A percentile compares a stretch with the other conserved stretches of the same genome.
Conservation (phyloP, 1,140 invertebrate species). For the Drosophila subobscura region DNA sequence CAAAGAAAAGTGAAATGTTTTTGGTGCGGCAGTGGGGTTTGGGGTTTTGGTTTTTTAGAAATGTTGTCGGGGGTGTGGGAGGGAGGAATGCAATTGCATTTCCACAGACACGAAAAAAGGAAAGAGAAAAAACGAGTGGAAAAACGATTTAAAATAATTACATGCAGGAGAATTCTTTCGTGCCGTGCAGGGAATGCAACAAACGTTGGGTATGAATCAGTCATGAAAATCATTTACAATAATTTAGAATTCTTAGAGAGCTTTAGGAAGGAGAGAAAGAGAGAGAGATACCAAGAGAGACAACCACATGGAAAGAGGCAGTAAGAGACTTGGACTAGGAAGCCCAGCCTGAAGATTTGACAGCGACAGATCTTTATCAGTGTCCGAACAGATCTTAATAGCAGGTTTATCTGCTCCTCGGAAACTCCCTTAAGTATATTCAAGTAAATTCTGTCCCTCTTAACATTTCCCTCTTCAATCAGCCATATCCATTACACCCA, state of each 20-base stretch:
- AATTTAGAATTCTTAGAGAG: too few species aligned
- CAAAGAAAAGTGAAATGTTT: conserved; percentile 80
- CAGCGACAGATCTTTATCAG: too few species aligned
- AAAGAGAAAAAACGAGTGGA: conserved; percentile 24
- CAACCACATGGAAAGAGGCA: too few species aligned
- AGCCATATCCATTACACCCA: conserved; percentile 41
- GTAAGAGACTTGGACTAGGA: too few species aligned
- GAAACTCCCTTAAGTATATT: too few species aligned
- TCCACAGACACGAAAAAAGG: conserved; percentile 42
- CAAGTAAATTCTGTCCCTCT: too few species aligned
- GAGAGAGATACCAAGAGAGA: too few species aligned
- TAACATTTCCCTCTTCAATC: conserved; percentile 46
- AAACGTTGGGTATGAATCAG: conserved; percentile 32
- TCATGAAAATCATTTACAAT: conserved; percentile 43
- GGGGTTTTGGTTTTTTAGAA: conserved; percentile 36
- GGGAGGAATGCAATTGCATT: conserved; percentile 51
- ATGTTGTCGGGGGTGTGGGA: conserved; percentile 16
- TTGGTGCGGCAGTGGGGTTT: conserved; percentile 26
- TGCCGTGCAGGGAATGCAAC: conserved; percentile 8
- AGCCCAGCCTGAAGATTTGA: too few species aligned
- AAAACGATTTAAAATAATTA: conserved; percentile 59
- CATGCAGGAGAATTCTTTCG: conserved; percentile 46
- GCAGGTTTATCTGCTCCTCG: too few species aligned
- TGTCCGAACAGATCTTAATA: too few species aligned
- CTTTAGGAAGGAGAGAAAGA: too few species aligned